Conservation (phyloP, 2,113 vertebrate species). For the Tapirus terrestris region DNA sequence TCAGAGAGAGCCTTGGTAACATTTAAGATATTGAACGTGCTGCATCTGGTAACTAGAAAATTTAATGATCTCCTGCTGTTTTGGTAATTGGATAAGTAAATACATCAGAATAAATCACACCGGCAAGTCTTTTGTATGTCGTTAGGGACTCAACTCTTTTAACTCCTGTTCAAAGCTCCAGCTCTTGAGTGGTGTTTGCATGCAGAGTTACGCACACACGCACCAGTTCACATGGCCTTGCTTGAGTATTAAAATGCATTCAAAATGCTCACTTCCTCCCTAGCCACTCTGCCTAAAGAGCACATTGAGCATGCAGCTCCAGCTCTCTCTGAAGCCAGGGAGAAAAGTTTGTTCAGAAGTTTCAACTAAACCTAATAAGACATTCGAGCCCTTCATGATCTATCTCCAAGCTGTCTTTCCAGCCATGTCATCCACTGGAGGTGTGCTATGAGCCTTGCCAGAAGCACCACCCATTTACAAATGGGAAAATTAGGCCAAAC, state of each 20-base stretch:
- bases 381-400: neutral
- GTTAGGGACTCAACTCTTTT: slow-evolving; percentile 81
- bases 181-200: slow-evolving; percentile 68
- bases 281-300: slow-evolving; percentile 45
- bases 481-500: slow-evolving; percentile 14
- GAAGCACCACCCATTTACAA: slow-evolving; percentile 28
- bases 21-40: slow-evolving; percentile 87
- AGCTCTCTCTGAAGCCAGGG: neutral
- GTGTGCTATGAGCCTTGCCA: slow-evolving; percentile 20
- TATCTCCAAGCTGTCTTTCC: slow-evolving; percentile 25
- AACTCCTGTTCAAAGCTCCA: slow-evolving; percentile 83
- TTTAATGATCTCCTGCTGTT: slow-evolving; percentile 99
- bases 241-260: slow-evolving; percentile 64
- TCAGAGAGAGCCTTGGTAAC: slow-evolving; percentile 86
- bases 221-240: slow-evolving; percentile 35
- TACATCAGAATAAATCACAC: slow-evolving; percentile 93
- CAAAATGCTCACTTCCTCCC: slow-evolving; percentile 53
- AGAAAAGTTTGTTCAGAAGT: neutral
- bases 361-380: slow-evolving; percentile 19
- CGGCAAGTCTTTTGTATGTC: slow-evolving; percentile 81
- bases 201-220: slow-evolving; percentile 38
- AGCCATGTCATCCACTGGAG: neutral
- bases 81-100: slow-evolving; percentile 99
- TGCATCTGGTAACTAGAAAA: slow-evolving; percentile 89
- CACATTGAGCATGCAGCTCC: neutral